These are phyloP conservation scores for Willisornis vidua DNA, from an alignment of 2,113 vertebrate species.

Conservation along the genomic window DNA sequence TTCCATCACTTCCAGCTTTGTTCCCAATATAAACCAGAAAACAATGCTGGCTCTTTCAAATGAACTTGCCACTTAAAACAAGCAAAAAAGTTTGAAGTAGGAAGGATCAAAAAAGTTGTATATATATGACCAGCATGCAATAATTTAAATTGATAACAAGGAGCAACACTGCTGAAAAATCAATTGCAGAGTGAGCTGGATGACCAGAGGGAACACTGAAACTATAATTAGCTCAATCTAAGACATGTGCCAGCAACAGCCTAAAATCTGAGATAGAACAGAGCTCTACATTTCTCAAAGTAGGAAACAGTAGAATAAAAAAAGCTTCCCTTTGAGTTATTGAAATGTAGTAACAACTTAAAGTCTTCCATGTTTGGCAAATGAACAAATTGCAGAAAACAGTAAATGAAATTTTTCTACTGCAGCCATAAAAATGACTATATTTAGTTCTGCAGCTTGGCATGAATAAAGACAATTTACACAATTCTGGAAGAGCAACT, in stretches of 20 bases:
- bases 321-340: not conserved
- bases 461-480: conserved; percentile 18
- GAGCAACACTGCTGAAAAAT: not conserved
- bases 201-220: not conserved
- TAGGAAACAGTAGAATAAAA: not conserved
- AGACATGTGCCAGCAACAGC: not conserved
- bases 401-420: conserved; percentile 38
- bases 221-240: not conserved
- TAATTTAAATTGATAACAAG: not conserved
- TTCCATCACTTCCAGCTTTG: not conserved
- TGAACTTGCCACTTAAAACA: not conserved
- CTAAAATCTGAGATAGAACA: not conserved
- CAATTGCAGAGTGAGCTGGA: not conserved
- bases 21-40: not conserved
- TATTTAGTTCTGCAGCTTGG: conserved; percentile 36
- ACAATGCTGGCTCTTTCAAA: not conserved
- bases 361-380: not conserved
- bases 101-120: not conserved
- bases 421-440: conserved; percentile 12
- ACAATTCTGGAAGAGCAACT: conserved; percentile 5
- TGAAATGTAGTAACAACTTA: not conserved
- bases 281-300: not conserved
- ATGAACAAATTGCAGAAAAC: not conserved
- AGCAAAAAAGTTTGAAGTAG: not conserved
- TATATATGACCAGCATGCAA: not conserved